A percentile compares a stretch with the other conserved stretches of the same genome.
phyloP scores from a whole-genome alignment of 2,113 vertebrate species.

The Psilopogon haemacephalus region DNA sequence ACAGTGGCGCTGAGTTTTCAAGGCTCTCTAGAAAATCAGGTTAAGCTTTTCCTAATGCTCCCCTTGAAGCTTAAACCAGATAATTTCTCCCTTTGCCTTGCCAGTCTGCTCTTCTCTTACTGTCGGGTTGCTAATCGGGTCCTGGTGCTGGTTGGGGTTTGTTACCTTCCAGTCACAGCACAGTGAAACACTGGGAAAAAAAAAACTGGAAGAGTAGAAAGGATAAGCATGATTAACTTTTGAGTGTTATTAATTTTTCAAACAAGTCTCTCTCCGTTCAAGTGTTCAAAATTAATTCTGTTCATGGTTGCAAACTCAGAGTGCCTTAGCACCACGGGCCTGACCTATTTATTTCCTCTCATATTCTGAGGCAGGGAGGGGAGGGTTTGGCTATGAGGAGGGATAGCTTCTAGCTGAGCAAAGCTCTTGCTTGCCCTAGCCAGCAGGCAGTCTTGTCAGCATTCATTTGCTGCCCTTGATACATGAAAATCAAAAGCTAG shows the following conservation, averaged over 20 bases:
- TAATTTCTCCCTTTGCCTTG: background rate
- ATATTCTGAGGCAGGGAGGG: background rate
- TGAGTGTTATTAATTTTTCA: background rate
- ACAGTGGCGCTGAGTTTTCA: background rate
- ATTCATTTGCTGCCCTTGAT: background rate
- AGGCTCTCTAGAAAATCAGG: background rate
- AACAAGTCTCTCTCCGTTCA: background rate
- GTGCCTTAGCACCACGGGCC: background rate
- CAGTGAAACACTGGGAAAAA: background rate
- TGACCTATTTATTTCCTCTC: slow-evolving; percentile 43
- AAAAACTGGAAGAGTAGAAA: background rate
- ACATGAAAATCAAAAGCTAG: background rate
- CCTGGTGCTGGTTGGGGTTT: background rate
- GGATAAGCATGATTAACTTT: background rate
- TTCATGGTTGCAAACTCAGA: slow-evolving; percentile 1
- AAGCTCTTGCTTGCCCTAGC: background rate
- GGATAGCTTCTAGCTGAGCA: slow-evolving; percentile 7
- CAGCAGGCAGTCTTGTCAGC: background rate
- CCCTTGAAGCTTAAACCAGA: background rate
- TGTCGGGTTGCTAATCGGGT: background rate
- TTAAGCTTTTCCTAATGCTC: background rate
- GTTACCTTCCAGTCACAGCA: background rate
- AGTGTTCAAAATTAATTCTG: background rate
- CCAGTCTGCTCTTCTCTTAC: background rate
- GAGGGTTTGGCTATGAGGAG: background rate